These are phyloP conservation scores for Albula goreensis DNA, from an alignment of 2,113 vertebrate species.

Conservation along the genomic window DNA sequence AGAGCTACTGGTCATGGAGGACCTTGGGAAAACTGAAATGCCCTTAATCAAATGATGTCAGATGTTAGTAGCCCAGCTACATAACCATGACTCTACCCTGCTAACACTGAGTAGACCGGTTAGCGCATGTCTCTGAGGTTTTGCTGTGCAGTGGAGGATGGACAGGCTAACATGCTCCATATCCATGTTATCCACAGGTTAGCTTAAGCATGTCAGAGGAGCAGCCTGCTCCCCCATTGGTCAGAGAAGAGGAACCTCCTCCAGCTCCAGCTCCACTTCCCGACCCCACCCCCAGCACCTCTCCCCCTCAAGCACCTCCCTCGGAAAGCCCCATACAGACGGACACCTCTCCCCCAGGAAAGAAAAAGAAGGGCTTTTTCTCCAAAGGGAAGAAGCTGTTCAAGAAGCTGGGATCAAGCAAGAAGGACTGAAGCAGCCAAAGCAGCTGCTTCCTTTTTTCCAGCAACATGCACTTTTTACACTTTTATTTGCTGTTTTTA, in stretches of 20 bases:
- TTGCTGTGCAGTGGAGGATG: not conserved
- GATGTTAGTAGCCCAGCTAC: too few relatives aligned
- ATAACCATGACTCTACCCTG: too few relatives aligned
- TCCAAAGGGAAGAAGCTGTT: slow-evolving; percentile 88
- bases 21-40: too few relatives aligned
- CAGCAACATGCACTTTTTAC: slow-evolving; percentile 56
- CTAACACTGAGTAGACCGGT: too few relatives aligned
- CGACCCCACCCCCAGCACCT: slow-evolving; percentile 20
- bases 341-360: slow-evolving; percentile 56
- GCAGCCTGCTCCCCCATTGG: slow-evolving; percentile 2
- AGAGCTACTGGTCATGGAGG: too few relatives aligned
- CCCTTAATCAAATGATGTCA: too few relatives aligned
- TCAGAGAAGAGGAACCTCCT: slow-evolving; percentile 11
- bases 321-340: slow-evolving; percentile 37
- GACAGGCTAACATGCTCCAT: not conserved
- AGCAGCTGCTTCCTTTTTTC: slow-evolving; percentile 1
- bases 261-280: not conserved
- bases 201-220: slow-evolving; percentile 18
- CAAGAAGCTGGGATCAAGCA: slow-evolving; percentile 83
- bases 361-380: slow-evolving; percentile 86
- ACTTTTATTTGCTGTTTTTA: not conserved
- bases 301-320: slow-evolving; percentile 10
- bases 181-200: slow-evolving; percentile 50
- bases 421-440: slow-evolving; percentile 74
- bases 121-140: too few relatives aligned